Evolutionary conservation across 2,797 vertebrate genomes (phyloP), one percentile per base, ranked within the genome.

Genomic region (Tapera naevia): DNA sequence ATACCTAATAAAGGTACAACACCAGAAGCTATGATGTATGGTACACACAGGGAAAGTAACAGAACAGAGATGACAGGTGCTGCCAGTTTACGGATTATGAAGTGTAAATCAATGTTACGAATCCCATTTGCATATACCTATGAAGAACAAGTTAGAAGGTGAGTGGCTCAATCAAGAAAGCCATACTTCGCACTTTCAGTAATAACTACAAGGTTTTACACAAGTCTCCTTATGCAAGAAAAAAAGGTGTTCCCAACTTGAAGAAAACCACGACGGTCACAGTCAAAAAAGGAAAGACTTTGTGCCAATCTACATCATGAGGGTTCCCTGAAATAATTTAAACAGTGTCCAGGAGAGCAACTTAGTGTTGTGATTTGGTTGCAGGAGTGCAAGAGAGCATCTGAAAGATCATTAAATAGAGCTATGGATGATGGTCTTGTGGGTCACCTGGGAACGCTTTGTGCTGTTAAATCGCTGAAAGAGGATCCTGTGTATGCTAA

Each of bases 81-180:
- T 13, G 99, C 99, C 97, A 99, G 98, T 92, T 99, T 99, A 28
- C 98, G 98, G 94, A 99, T 98, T 94, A 99, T 99, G 96, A 99
- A 99, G 86, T 99, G 99, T 70, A 99, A 98, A 93, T 99, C 99
- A 53, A 99, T 99, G 98, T 99, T 99, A 85, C 99, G 99, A 96
- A 99, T 99, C 7, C 99, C 99, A 51, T 99, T 99, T 93, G 99
- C 99, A 66, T 99, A 99, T 71, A 99, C 99, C 99, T 99, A 50
- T 66, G 84, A 89, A 93, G 16, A 91, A 71, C 5, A 84, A 76
- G 54, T 74, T 30, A 79, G 53, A 88, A 91, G 78, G 5, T 95
- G 41, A 90, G 84, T 8, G 17, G 33, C 70, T 72, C 33, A n/a
- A 37, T 28, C 33, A 79, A 33, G 37, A 81, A 61, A 94, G 78